Conservation (phyloP, 1,140 invertebrate genomes). For the Centruroides sculpturatus region DNA sequence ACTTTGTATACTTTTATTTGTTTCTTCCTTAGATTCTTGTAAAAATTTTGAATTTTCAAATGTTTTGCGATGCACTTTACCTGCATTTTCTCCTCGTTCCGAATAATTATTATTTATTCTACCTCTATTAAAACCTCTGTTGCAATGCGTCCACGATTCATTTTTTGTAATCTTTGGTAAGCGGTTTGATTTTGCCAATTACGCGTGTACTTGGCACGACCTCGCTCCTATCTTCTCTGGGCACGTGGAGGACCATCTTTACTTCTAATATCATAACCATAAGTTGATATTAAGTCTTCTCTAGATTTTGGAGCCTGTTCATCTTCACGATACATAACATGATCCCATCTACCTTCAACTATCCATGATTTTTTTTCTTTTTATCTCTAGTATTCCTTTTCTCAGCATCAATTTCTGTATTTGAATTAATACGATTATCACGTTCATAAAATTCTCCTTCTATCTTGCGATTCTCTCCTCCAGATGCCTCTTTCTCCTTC, state of each 20-base stretch:
- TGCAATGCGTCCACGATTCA: too few species aligned
- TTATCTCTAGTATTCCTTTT: slow-evolving; percentile 7
- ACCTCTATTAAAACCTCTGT: too few species aligned
- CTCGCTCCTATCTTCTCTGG: slow-evolving; percentile 60
- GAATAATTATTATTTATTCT: too few species aligned
- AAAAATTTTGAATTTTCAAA: too few species aligned
- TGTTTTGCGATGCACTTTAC: too few species aligned
- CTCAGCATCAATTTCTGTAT: slow-evolving; percentile 5
- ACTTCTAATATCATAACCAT: slow-evolving; percentile 88
- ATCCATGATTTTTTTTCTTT: slow-evolving; percentile 33
- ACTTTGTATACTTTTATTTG: too few species aligned
- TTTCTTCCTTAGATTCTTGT: too few species aligned
- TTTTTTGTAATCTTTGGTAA: slow-evolving; percentile 33
- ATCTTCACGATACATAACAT: slow-evolving; percentile 71
- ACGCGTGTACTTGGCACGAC: slow-evolving; percentile 76
- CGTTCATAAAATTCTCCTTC: slow-evolving; percentile 95
- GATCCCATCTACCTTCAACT: slow-evolving; percentile 61
- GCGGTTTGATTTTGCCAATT: slow-evolving; percentile 86
- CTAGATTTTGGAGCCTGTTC: slow-evolving; percentile 71
- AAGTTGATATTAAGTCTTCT: slow-evolving; percentile 69
- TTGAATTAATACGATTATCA: slow-evolving; percentile 52
- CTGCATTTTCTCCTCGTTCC: too few species aligned
- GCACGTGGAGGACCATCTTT: slow-evolving; percentile 80
- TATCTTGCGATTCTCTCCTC: too few species aligned
- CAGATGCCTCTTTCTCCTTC: too few species aligned